phyloP scores from a whole-genome alignment of 2,888 invertebrate species.

The Xestia c-nigrum region DNA sequence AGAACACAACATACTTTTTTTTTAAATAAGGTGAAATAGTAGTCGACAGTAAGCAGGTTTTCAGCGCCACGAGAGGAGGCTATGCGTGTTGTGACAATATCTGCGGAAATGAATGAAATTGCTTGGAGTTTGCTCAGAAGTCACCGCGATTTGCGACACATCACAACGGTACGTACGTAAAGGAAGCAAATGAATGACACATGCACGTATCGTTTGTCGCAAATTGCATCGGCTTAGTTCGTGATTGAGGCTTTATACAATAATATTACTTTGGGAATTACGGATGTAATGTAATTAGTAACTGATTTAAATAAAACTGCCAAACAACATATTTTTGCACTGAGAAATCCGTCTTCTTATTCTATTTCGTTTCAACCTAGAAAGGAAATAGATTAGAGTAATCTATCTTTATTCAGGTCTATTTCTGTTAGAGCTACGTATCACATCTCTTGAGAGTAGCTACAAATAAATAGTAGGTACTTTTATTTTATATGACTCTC shows the following conservation, averaged over 20 bases:
- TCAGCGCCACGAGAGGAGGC: not conserved
- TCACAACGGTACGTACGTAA: not conserved
- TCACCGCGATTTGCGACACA: not conserved
- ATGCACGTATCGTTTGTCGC: too few relatives aligned
- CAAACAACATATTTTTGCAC: not conserved
- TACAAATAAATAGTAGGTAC: constrained; percentile 5
- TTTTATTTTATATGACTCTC: not conserved
- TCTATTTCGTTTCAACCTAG: not conserved
- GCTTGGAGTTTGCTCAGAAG: not conserved
- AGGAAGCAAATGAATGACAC: not conserved
- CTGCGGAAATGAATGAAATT: not conserved
- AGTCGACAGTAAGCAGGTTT: not conserved
- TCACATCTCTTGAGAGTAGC: constrained; percentile 2
- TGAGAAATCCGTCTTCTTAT: not conserved
- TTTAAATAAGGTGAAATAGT: not conserved
- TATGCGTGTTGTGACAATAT: not conserved
- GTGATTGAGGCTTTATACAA: not conserved
- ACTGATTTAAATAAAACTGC: not conserved
- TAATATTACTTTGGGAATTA: not conserved
- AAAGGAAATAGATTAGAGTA: not conserved
- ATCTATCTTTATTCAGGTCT: constrained; percentile 36
- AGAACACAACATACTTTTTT: not conserved
- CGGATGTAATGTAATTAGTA: not conserved
- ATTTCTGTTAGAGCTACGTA: not conserved
- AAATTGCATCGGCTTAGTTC: not conserved